These are phyloP conservation scores for Parapristionchus giblindavisi DNA, from an alignment of 2,888 invertebrate genomes.

Conservation along the genomic window DNA sequence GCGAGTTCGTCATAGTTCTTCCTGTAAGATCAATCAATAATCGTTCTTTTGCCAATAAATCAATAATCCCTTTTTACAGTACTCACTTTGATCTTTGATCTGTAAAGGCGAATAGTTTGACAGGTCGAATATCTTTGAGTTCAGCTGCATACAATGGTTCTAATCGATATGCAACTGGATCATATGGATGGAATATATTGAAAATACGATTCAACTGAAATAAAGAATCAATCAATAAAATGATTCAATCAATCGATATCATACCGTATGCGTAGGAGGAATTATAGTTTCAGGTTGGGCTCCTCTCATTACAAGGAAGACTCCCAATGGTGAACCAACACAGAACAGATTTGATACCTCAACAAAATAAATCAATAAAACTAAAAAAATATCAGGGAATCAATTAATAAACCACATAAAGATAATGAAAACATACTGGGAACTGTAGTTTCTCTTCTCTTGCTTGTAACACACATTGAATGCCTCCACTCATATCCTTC, in stretches of 20 bases:
- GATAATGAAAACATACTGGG: background rate
- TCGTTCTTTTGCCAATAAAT: background rate
- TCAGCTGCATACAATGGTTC: constrained; percentile 66
- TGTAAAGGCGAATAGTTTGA: constrained; percentile 57
- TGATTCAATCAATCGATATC: background rate
- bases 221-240: background rate
- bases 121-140: constrained; percentile 64
- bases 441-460: constrained; percentile 14
- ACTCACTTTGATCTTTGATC: constrained; percentile 43
- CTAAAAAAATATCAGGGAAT: too few relatives aligned
- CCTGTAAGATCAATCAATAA: background rate
- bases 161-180: constrained; percentile 66
- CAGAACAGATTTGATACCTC: constrained; percentile 66
- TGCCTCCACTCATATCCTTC: constrained; percentile 56
- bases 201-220: constrained; percentile 59
- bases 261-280: constrained; percentile 39
- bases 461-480: constrained; percentile 49
- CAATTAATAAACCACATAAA: too few relatives aligned
- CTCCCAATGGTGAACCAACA: constrained; percentile 66
- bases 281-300: constrained; percentile 45
- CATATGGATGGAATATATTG: constrained; percentile 65
- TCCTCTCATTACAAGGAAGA: constrained; percentile 68
- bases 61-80: constrained; percentile 27
- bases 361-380: constrained; percentile 32
- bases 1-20: constrained; percentile 53